Percentiles rank a stretch among this genome's conserved stretches.
These are phyloP conservation scores for Saccopteryx leptura DNA, from an alignment of 2,113 vertebrate genomes.

Conservation along the genomic window DNA sequence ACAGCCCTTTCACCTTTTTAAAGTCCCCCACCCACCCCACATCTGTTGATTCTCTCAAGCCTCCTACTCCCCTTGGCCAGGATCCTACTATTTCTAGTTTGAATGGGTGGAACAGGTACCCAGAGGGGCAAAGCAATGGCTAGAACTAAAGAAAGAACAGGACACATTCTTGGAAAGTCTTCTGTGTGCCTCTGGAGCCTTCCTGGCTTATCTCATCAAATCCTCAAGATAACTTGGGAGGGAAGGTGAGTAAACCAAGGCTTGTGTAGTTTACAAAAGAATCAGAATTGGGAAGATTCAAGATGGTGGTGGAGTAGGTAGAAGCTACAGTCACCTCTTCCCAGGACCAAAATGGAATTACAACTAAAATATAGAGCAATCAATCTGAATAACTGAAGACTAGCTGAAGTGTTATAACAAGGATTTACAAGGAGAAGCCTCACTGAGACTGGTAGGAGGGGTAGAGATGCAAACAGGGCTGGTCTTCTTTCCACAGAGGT, in stretches of 20 bases:
- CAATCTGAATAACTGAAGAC: background rate
- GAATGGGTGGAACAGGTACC: background rate
- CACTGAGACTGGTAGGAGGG: background rate
- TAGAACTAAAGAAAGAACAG: background rate
- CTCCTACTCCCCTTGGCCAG: background rate
- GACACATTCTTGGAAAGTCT: background rate
- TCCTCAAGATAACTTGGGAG: background rate
- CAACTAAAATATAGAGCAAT: background rate
- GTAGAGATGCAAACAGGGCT: background rate
- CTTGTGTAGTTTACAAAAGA: background rate
- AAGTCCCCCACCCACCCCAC: background rate
- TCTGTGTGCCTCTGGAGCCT: background rate
- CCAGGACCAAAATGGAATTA: background rate
- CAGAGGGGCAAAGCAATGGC: background rate
- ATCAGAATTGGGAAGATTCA: background rate
- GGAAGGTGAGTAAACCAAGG: background rate
- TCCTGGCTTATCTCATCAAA: background rate
- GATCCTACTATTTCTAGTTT: background rate
- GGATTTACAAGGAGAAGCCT: background rate
- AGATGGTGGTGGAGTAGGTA: background rate
- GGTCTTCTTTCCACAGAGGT: background rate
- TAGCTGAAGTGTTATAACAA: background rate
- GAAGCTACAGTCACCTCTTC: background rate
- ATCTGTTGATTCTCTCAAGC: background rate
- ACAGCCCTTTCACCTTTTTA: background rate